These are phyloP conservation scores for Podarcis cretensis DNA, from an alignment of 2,113 vertebrate genomes.

Conservation along the genomic window DNA sequence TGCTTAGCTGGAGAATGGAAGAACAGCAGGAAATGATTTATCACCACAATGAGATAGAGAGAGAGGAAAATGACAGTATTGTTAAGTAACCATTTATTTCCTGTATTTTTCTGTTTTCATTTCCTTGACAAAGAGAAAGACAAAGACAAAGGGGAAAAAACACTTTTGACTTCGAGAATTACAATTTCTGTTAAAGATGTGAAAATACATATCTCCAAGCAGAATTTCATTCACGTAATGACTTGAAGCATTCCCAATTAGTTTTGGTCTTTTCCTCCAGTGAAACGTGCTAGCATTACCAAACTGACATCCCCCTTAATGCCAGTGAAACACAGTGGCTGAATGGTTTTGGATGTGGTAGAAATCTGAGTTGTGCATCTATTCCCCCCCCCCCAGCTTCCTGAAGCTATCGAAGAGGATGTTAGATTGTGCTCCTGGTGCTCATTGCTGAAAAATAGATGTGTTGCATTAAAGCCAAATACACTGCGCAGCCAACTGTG, in stretches of 20 bases:
- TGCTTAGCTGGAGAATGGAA: neutral
- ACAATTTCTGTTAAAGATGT: neutral
- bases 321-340: neutral
- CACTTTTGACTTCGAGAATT: neutral
- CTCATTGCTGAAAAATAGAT: neutral
- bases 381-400: neutral
- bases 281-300: neutral
- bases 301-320: neutral
- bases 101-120: neutral
- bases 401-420: neutral
- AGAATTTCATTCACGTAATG: neutral
- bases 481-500: neutral
- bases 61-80: neutral
- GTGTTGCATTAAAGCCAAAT: neutral
- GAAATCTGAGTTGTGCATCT: neutral
- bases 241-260: neutral
- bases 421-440: neutral
- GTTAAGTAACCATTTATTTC: neutral
- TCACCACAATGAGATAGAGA: neutral
- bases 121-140: neutral
- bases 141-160: neutral
- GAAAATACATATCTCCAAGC: neutral
- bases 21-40: slow-evolving; percentile 34
- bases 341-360: neutral
- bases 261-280: neutral